These are phyloP conservation scores for Myotis vivesi DNA, from an alignment of 2,797 vertebrate genomes.

Conservation along the genomic window DNA sequence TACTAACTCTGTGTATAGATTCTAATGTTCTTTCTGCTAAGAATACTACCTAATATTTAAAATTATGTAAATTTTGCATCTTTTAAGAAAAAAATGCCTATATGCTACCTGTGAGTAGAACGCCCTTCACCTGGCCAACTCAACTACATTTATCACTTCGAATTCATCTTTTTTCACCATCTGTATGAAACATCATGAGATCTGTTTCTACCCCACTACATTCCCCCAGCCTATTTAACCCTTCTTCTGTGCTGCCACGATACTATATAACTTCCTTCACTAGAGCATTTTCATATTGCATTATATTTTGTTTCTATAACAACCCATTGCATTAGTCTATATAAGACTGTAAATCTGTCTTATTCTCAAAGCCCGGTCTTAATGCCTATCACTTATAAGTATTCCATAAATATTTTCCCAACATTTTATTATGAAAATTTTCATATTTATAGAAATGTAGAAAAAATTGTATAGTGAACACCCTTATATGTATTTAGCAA, in stretches of 20 bases:
- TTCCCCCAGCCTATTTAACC: not conserved
- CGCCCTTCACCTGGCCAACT: not conserved
- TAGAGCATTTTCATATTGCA: not conserved
- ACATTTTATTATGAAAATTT: conserved; percentile 35
- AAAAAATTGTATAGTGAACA: conserved; percentile 15
- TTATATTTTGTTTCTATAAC: conserved; percentile 29
- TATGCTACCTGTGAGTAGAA: not conserved
- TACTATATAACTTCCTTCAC: not conserved
- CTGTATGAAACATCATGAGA: not conserved
- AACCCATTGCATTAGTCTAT: not conserved
- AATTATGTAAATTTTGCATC: not conserved
- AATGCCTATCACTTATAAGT: not conserved
- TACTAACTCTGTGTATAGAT: not conserved
- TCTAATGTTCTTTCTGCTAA: not conserved
- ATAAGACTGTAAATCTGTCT: not conserved
- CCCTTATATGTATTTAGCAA: not conserved
- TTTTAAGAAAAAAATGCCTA: conserved; percentile 11
- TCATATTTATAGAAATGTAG: not conserved
- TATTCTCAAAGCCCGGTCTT: conserved; percentile 9
- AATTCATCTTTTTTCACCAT: not conserved
- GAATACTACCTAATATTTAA: conserved; percentile 22
- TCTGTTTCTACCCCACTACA: not conserved
- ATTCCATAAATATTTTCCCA: conserved; percentile 3
- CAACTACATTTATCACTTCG: not conserved
- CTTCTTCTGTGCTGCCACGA: not conserved